Conservation (phyloP, 1,140 invertebrate genomes). For the Drosophila asahinai region DNA sequence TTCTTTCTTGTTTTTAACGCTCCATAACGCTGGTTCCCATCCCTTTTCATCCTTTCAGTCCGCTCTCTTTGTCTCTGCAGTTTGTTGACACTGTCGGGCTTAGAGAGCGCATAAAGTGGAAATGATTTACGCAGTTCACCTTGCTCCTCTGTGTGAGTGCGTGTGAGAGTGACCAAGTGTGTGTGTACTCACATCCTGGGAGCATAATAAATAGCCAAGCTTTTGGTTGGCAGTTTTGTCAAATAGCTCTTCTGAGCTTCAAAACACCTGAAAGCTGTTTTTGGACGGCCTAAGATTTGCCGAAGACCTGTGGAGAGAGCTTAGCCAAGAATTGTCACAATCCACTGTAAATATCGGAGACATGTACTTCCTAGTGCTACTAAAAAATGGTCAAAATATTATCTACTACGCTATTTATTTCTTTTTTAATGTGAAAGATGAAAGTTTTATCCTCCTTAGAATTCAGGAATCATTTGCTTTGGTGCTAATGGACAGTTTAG, state of each 20-base stretch:
- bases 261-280: constrained; percentile 76
- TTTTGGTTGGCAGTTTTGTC: constrained; percentile 77
- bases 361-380: too few relatives aligned
- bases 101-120: constrained; percentile 79
- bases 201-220: constrained; percentile 77
- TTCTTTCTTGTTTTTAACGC: constrained; percentile 64
- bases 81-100: constrained; percentile 82
- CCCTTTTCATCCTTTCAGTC: constrained; percentile 5
- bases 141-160: constrained; percentile 33
- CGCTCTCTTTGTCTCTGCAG: constrained; percentile 55
- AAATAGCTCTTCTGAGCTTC: constrained; percentile 63
- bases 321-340: constrained; percentile 19
- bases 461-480: constrained; percentile 60
- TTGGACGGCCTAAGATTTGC: constrained; percentile 9
- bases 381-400: neutral
- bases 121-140: constrained; percentile 79
- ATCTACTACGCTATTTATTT: neutral
- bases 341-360: too few relatives aligned
- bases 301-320: constrained; percentile 21
- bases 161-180: constrained; percentile 10
- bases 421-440: too few relatives aligned
- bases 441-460: constrained; percentile 31
- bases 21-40: constrained; percentile 60
- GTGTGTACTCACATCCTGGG: constrained; percentile 48
- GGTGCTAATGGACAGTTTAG: constrained; percentile 74